Percentiles rank a stretch among this genome's conserved stretches.
Evolutionary conservation across 2,888 invertebrate species (phyloP).

Genomic region (Seira musarum): DNA sequence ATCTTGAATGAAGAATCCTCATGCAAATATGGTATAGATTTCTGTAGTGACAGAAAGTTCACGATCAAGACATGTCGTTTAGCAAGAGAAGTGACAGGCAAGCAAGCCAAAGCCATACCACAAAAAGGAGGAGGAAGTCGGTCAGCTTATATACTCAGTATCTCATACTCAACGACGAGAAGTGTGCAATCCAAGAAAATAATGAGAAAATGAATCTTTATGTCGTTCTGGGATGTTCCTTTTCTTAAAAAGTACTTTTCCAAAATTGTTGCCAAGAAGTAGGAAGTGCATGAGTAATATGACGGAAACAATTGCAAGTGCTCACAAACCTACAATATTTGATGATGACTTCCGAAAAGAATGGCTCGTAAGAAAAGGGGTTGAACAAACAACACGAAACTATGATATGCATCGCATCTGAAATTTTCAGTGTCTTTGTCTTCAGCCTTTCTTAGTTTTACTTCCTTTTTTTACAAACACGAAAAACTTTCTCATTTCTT

Average conservation of each 20-base stretch:
- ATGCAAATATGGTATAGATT: slow-evolving; percentile 5
- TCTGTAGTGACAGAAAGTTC: slow-evolving; percentile 8
- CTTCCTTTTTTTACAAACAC: too few relatives aligned
- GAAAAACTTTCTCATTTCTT: too few relatives aligned
- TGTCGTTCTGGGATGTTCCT: not conserved
- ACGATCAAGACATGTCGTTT: slow-evolving; percentile 41
- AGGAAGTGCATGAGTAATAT: slow-evolving; percentile 53
- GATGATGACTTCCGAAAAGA: slow-evolving; percentile 9
- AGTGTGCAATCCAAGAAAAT: not conserved
- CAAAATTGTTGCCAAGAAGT: slow-evolving; percentile 9
- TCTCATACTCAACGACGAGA: too few relatives aligned
- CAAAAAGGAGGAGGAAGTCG: slow-evolving; percentile 16
- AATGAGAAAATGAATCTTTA: slow-evolving; percentile 8
- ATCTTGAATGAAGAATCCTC: not conserved
- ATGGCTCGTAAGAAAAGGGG: slow-evolving; percentile 5
- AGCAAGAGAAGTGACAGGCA: slow-evolving; percentile 23
- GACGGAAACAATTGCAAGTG: slow-evolving; percentile 49
- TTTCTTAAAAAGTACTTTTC: not conserved
- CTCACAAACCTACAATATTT: not conserved
- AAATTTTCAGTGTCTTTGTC: too few relatives aligned
- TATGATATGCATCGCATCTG: too few relatives aligned
- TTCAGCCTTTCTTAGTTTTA: too few relatives aligned
- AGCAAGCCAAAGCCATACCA: not conserved
- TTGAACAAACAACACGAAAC: not conserved
- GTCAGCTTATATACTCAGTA: slow-evolving; percentile 35